Percentiles rank a stretch among this genome's conserved stretches.
These are phyloP conservation scores for Smutsia temminckii DNA, from an alignment of 2,797 vertebrate species.

Conservation along the genomic window DNA sequence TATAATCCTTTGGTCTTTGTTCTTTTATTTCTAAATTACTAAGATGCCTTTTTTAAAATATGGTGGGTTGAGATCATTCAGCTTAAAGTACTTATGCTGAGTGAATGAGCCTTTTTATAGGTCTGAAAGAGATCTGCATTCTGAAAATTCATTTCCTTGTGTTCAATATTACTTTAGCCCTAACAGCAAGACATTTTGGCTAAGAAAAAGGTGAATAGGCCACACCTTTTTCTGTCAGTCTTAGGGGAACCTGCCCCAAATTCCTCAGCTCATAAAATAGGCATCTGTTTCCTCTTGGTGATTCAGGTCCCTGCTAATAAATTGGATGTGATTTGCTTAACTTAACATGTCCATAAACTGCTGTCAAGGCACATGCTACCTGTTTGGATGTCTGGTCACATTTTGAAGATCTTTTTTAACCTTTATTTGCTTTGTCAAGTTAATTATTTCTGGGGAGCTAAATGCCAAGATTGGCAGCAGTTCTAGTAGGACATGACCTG, in stretches of 20 bases:
- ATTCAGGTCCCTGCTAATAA: constrained; percentile 34
- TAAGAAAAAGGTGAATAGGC: background rate
- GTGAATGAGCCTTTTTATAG: background rate
- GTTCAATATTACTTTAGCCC: background rate
- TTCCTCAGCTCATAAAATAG: background rate
- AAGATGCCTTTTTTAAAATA: background rate
- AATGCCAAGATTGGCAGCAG: constrained; percentile 41
- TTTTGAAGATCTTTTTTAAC: constrained; percentile 57
- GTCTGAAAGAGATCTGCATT: background rate
- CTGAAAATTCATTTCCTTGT: background rate
- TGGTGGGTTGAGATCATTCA: background rate
- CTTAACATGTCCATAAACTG: constrained; percentile 51
- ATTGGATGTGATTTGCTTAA: constrained; percentile 44
- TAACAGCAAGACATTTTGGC: background rate
- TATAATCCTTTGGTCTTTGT: background rate
- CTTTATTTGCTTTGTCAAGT: constrained; percentile 69
- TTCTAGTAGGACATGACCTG: constrained; percentile 46
- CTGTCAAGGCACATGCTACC: constrained; percentile 37
- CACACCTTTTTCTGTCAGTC: background rate
- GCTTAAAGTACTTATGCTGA: background rate
- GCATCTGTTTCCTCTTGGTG: background rate
- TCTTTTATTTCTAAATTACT: constrained; percentile 10
- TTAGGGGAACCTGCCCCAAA: background rate
- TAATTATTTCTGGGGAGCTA: constrained; percentile 61
- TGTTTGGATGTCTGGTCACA: constrained; percentile 49